A percentile compares a stretch with the other conserved stretches of the same genome.
phyloP scores from a whole-genome alignment of 2,888 invertebrate species.

The Drosophila formosana region DNA sequence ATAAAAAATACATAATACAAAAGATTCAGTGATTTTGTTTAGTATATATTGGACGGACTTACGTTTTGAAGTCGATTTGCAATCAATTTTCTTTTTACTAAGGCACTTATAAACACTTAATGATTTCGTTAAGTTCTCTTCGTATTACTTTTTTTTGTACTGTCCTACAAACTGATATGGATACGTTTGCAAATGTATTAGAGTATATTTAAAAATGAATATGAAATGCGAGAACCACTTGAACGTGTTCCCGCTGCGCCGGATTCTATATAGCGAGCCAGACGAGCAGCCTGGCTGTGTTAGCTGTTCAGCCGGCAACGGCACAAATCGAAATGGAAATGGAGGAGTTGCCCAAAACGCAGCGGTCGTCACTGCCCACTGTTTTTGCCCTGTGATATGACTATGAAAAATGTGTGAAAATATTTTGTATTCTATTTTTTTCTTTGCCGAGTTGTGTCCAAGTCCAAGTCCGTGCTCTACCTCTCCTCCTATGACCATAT shows the following conservation, averaged over 20 bases:
- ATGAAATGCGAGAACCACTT: constrained; percentile 41
- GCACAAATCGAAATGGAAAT: constrained; percentile 68
- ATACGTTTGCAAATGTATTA: constrained; percentile 12
- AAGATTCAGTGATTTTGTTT: constrained; percentile 15
- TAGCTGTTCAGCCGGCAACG: constrained; percentile 49
- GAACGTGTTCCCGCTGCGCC: constrained; percentile 57
- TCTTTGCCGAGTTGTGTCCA: constrained; percentile 38
- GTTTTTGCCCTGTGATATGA: constrained; percentile 63
- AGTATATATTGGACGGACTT: constrained; percentile 61
- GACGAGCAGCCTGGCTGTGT: background rate
- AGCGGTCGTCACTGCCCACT: constrained; percentile 77
- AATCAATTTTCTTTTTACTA: constrained; percentile 23
- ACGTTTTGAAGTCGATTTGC: constrained; percentile 35
- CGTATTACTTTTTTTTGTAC: constrained; percentile 58
- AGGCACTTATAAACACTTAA: constrained; percentile 58
- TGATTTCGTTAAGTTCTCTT: constrained; percentile 19
- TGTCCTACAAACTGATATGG: constrained; percentile 59
- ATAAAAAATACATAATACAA: constrained; percentile 45
- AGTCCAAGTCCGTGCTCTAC: constrained; percentile 51
- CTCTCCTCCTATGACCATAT: constrained; percentile 53
- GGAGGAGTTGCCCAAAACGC: constrained; percentile 76
- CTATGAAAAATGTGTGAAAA: constrained; percentile 85
- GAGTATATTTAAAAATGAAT: constrained; percentile 3
- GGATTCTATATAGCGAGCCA: constrained; percentile 11
- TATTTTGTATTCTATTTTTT: constrained; percentile 63